phyloP scores from a whole-genome alignment of 2,888 invertebrate genomes.

The Drosophila seclusa region DNA sequence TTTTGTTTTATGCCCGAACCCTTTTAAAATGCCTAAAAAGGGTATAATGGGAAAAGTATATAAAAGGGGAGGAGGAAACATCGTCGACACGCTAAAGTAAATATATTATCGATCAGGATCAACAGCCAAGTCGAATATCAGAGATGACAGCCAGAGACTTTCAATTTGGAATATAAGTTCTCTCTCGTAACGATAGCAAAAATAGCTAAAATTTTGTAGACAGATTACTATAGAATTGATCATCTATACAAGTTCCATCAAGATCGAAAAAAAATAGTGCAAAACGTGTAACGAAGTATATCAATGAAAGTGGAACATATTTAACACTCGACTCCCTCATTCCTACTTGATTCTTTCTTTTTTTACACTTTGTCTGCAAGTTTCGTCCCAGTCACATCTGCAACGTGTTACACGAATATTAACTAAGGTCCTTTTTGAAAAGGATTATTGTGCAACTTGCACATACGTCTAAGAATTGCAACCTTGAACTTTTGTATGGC shows the following conservation, averaged over 20 bases:
- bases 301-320: background rate
- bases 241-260: background rate
- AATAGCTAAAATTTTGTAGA: no score
- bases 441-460: constrained; percentile 16
- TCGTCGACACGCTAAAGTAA: background rate
- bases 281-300: background rate
- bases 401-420: constrained; percentile 38
- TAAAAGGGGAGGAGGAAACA: background rate
- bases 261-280: background rate
- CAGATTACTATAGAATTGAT: background rate
- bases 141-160: background rate
- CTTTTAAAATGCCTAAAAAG: background rate
- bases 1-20: background rate
- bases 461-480: constrained; percentile 20
- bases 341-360: background rate
- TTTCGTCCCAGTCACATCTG: constrained; percentile 28
- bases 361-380: constrained; percentile 1
- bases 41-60: background rate
- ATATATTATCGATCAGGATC: background rate
- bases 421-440: constrained; percentile 32
- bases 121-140: background rate
- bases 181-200: background rate
- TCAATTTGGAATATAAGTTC: background rate
- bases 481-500: constrained; percentile 2
- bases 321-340: background rate